Percentiles rank a stretch among this genome's conserved stretches.
These are phyloP conservation scores for Liasis olivaceus DNA, from an alignment of 2,797 vertebrate genomes.

Conservation along the genomic window DNA sequence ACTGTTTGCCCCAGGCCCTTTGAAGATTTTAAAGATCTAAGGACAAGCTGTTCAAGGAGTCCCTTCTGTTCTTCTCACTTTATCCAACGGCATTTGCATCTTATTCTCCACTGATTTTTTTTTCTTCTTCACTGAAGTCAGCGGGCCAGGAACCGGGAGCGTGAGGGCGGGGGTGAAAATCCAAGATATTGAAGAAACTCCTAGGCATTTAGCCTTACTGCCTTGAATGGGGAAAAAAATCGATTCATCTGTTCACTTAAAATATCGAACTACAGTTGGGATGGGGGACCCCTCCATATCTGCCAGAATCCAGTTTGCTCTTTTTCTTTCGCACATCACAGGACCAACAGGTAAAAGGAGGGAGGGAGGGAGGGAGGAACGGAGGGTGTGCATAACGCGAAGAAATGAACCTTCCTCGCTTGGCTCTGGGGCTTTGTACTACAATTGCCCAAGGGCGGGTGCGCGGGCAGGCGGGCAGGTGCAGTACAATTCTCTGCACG, in stretches of 20 bases:
- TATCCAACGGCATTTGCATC: not conserved
- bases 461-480: not conserved
- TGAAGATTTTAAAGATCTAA: not conserved
- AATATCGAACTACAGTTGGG: not conserved
- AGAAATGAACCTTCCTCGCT: not conserved
- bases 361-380: not conserved
- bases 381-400: not conserved
- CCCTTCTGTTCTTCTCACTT: not conserved
- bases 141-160: not conserved
- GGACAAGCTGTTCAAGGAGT: not conserved
- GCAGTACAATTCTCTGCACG: not conserved
- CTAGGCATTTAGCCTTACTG: not conserved
- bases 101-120: not conserved
- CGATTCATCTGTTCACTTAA: not conserved
- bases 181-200: not conserved
- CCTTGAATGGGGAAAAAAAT: not conserved
- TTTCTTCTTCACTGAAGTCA: not conserved
- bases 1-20: not conserved
- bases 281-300: not conserved
- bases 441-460: not conserved
- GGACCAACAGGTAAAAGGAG: not conserved
- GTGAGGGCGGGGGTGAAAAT: not conserved
- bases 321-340: not conserved
- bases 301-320: not conserved
- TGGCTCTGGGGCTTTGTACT: not conserved